Base-by-base conservation (phyloP, 2,797 vertebrate species). In the Gallinago nigripennis region DNA sequence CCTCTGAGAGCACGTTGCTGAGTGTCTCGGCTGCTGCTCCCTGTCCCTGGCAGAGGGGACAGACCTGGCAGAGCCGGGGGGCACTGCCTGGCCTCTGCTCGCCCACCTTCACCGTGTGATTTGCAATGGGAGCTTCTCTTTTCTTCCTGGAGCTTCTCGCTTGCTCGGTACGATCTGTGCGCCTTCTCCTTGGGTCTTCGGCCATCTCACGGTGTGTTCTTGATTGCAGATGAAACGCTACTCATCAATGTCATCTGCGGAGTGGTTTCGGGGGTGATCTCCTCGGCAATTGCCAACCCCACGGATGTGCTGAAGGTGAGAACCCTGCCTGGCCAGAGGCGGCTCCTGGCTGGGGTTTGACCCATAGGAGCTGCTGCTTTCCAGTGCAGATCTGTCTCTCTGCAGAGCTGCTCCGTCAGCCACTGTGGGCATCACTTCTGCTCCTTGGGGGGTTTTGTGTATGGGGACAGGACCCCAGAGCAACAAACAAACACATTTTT, bases 241-340 rank as follows among this genome's bases (percentile, higher is more conserved):
- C 98, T 99, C 70, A 98, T 99, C 97, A 99, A 99, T 65, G 99
- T 99, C 39, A 99, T 99, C 96, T 99, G 99, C 41, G 99, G 99
- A 2, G 99, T 99, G 37, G 98, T 99, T 50, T 99, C 99, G 1
- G 99, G 99, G 83, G 99, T 99, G 69, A 98, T 99, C 96, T 99
- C 99, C 28, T 99, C 99, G 2, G 98, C 99, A 3, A 97, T 99
- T 88, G 99, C 99, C 91, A 99, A 99, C 72, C 99, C 99, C 28
- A 99, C 99, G 0, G 99, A 99, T 61, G 99, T 99, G 85, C 98
- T 99, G 57, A 99, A 99, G 99, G 99, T 99, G 97, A 97, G 97
- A 61, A 16, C 66, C 19, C 39, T 15, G 11, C 24, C 13, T 63
- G 70, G 33, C 14, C 15, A 8, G 48, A 45, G 24, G 2, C 5